These are phyloP conservation scores for Beroe ovata DNA, from an alignment of 37 sponge, comb jelly and placozoan species.

Conservation along the genomic window DNA sequence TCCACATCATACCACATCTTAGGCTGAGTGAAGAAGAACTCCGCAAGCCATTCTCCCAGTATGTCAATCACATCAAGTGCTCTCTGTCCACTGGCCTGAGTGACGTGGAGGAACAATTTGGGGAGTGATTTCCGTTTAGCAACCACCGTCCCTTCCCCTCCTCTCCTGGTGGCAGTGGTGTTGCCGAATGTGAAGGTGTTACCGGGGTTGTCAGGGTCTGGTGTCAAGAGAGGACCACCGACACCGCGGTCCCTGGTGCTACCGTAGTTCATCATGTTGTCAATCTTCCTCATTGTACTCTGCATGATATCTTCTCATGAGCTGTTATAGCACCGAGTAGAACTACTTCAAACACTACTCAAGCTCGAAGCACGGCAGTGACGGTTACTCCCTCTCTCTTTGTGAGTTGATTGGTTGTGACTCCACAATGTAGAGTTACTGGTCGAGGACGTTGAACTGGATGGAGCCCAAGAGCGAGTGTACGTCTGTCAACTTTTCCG, in stretches of 20 bases:
- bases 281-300: background rate
- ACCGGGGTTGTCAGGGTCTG: background rate
- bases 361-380: too few species aligned
- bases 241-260: background rate
- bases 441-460: too few species aligned
- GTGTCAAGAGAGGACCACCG: background rate
- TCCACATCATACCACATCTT: background rate
- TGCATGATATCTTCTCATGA: too few species aligned
- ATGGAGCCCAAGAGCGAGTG: background rate
- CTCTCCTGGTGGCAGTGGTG: background rate
- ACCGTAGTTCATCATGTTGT: background rate
- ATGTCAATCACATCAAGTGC: background rate
- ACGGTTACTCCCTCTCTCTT: too few species aligned
- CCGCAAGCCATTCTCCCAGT: constrained; percentile 28
- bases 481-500: too few species aligned
- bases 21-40: constrained; percentile 13
- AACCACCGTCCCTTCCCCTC: background rate
- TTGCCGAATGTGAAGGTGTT: background rate
- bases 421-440: too few species aligned
- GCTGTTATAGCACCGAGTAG: too few species aligned
- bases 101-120: background rate
- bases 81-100: background rate
- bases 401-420: too few species aligned
- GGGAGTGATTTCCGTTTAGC: background rate
- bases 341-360: too few species aligned